Base-by-base conservation (phyloP, 1,140 invertebrate genomes). In the Drosophila varians region DNA sequence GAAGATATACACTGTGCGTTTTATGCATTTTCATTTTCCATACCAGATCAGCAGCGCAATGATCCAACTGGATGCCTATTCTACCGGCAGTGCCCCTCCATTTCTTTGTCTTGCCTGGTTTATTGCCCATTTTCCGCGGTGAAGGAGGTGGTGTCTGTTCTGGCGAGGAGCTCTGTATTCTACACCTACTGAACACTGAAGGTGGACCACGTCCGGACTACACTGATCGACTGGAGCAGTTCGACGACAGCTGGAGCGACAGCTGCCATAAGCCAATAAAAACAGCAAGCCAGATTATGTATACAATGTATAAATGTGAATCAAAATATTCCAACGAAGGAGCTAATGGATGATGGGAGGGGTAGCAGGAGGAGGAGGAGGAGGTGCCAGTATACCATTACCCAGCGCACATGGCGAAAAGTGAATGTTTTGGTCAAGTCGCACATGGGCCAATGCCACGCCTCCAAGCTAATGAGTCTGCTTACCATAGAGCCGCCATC, bases 401-500 rank as follows among this genome's bases (percentile, higher is more conserved):
- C 11, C 28, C 28, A 9, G 2, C 11, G 28, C 28, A 31, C 2
- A 31, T 31, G 28, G 28, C 9, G 28, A 31, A 45, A 36, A 45
- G 38, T 21, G 4, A 43, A 45, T 66, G 21, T 52, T 53, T 57
- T 34, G 46, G 11, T 21, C 28, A 18, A 57, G 18, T 42, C 43
- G 26, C 38, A 45, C 38, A 43, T 34, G 43, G 43, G 25, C 43
- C 31, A 21, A 11, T 9, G 25, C 28, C 51, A 65, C 46, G 51
- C 51, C 26, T 9, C 58, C 16, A 45, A 43, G 19, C 40, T 45
- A 2, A 48, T 21, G 9, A 11, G 26, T 36, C 6, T 11, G n/a
- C 80, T 76, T 73, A 87, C 80, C 80, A 65, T 74, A 25, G 52
- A 23, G 61, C 46, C 74, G 62, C 62, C 78, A 64, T 83, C 80